Evolutionary conservation across 2,797 vertebrate genomes (phyloP).

Genomic region (Chelonia mydas): DNA sequence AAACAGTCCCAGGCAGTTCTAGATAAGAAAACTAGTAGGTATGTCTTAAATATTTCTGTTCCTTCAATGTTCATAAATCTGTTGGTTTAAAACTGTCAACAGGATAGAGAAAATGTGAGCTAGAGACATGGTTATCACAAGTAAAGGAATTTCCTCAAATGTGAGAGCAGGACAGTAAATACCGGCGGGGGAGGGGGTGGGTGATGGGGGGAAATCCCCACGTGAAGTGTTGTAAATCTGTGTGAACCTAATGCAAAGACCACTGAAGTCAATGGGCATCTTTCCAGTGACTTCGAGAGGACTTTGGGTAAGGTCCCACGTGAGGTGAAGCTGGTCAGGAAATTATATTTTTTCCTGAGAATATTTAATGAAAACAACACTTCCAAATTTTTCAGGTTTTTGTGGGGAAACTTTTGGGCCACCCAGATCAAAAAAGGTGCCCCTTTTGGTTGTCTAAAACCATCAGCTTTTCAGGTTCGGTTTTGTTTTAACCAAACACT

Average conservation of each 20-base stretch:
- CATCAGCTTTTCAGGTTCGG: background rate
- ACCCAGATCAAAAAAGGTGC: background rate
- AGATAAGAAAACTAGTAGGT: constrained; percentile 78
- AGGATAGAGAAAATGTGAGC: constrained; percentile 78
- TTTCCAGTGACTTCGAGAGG: constrained; percentile 35
- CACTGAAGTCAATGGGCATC: background rate
- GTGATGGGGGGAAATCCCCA: constrained; percentile 70
- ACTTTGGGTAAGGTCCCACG: background rate
- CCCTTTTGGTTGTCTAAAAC: background rate
- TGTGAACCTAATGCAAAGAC: constrained; percentile 9
- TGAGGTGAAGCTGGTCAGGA: background rate
- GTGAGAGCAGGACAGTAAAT: constrained; percentile 64
- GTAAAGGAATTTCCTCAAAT: constrained; percentile 78
- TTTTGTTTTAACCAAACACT: background rate
- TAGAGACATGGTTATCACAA: constrained; percentile 78
- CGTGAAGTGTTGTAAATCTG: constrained; percentile 21
- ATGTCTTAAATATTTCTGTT: constrained; percentile 84
- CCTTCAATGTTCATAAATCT: constrained; percentile 84
- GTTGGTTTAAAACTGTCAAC: constrained; percentile 85
- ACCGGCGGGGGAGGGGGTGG: constrained; percentile 32
- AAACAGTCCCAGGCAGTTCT: constrained; percentile 52
- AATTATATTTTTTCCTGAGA: background rate
- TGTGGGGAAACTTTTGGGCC: background rate
- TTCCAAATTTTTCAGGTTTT: background rate
- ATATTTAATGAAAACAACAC: background rate